phyloP scores from a whole-genome alignment of 2,113 vertebrate genomes.

The Heterotilapia buettikoferi region DNA sequence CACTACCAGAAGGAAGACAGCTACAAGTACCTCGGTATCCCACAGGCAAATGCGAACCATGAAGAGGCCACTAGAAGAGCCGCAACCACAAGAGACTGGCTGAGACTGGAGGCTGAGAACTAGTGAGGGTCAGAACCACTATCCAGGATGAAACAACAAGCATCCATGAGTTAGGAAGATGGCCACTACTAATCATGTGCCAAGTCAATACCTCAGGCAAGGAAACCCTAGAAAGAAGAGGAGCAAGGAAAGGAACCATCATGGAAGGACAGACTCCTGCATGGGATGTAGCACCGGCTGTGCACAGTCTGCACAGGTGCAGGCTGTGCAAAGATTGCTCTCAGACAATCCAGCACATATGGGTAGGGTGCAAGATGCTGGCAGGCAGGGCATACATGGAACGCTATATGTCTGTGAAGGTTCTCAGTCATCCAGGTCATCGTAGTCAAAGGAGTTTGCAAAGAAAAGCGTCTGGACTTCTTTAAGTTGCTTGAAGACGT shows the following conservation, averaged over 20 bases:
- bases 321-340: neutral
- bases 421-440: too few species aligned
- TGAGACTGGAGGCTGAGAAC: neutral
- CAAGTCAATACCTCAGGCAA: neutral
- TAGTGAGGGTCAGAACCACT: neutral
- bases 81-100: neutral
- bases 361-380: neutral
- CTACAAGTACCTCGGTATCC: neutral
- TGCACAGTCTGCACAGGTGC: neutral
- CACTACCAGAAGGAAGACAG: neutral
- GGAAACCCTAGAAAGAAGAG: neutral
- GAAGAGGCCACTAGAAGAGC: neutral
- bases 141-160: neutral
- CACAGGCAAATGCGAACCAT: neutral
- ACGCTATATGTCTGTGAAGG: too few species aligned
- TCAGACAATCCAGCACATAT: neutral
- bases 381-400: neutral
- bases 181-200: neutral
- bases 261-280: neutral
- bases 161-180: neutral
- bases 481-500: too few species aligned
- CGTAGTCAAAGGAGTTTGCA: too few species aligned
- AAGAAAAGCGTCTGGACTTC: too few species aligned
- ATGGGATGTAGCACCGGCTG: neutral
- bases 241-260: neutral